phyloP scores from a whole-genome alignment of 2,113 vertebrate species.

The Paramisgurnus dabryanus region DNA sequence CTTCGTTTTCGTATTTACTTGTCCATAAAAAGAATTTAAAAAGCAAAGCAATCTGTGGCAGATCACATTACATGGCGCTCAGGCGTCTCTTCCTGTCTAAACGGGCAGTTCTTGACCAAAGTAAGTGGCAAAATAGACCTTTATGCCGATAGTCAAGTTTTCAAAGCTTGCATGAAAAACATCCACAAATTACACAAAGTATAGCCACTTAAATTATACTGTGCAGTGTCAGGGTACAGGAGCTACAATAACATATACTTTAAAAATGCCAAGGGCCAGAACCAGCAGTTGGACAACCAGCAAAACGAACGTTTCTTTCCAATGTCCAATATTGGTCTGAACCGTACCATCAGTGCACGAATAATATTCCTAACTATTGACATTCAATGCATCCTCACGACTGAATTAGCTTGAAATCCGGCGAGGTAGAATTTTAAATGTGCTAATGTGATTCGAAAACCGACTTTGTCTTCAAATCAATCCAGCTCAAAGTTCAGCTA shows the following conservation, averaged over 20 bases:
- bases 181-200: conserved; percentile 29
- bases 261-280: neutral
- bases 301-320: neutral
- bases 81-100: neutral
- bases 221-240: neutral
- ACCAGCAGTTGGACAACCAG: neutral
- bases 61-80: neutral
- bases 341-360: neutral
- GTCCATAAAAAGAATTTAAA: neutral
- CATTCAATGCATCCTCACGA: neutral
- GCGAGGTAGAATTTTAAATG: neutral
- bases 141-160: neutral
- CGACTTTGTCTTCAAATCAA: conserved; percentile 31
- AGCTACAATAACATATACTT: conserved; percentile 23
- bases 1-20: neutral
- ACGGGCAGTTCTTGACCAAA: neutral
- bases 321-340: neutral
- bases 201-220: conserved; percentile 25
- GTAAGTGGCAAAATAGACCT: neutral
- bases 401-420: neutral
- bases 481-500: conserved; percentile 31
- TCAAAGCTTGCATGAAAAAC: conserved; percentile 7
- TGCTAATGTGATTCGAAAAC: conserved; percentile 30
- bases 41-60: too few species aligned
- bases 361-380: neutral